Evolutionary conservation across 1,140 invertebrate species (phyloP).

Genomic region (Drosophila sturtevanti): DNA sequence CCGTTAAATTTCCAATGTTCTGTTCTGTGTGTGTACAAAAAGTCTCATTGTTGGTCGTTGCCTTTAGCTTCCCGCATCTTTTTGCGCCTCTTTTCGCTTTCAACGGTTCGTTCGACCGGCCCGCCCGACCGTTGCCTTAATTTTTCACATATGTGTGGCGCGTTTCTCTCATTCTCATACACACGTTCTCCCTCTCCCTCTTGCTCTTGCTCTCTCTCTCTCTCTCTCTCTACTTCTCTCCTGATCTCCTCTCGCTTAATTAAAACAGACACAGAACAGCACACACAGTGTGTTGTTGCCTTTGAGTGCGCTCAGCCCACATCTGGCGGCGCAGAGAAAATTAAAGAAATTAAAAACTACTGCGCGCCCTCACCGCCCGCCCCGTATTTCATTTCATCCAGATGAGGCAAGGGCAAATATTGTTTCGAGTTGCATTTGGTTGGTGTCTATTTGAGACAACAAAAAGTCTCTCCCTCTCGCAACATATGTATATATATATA

Average conservation of each 20-base stretch:
- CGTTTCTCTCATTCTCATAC: conserved; percentile 9
- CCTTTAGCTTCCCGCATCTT: conserved; percentile 69
- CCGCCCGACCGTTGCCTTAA: conserved; percentile 61
- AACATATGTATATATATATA: too few species aligned
- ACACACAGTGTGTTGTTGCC: conserved; percentile 11
- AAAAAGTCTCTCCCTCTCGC: conserved; percentile 8
- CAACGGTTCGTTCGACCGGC: conserved; percentile 47
- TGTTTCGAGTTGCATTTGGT: conserved; percentile 69
- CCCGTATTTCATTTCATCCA: conserved; percentile 22
- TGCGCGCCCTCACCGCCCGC: conserved; percentile 14
- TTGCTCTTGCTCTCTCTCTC: too few species aligned
- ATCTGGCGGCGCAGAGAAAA: conserved; percentile 67
- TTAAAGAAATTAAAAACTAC: conserved; percentile 76
- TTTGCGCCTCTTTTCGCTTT: conserved; percentile 62
- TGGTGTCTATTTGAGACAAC: conserved; percentile 70
- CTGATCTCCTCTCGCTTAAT: conserved; percentile 49
- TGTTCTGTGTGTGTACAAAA: conserved; percentile 29
- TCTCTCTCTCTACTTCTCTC: conserved; percentile 15
- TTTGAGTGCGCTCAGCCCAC: conserved; percentile 65
- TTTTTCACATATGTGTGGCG: conserved; percentile 73
- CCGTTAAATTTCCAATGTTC: conserved; percentile 63
- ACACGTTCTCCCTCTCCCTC: conserved; percentile 15
- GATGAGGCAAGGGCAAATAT: conserved; percentile 78
- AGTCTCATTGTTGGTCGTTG: conserved; percentile 54
- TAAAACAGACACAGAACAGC: conserved; percentile 67